A percentile compares a stretch with the other conserved stretches of the same genome.
These are phyloP conservation scores for Colossoma macropomum DNA, from an alignment of 2,113 vertebrate genomes.

Conservation along the genomic window DNA sequence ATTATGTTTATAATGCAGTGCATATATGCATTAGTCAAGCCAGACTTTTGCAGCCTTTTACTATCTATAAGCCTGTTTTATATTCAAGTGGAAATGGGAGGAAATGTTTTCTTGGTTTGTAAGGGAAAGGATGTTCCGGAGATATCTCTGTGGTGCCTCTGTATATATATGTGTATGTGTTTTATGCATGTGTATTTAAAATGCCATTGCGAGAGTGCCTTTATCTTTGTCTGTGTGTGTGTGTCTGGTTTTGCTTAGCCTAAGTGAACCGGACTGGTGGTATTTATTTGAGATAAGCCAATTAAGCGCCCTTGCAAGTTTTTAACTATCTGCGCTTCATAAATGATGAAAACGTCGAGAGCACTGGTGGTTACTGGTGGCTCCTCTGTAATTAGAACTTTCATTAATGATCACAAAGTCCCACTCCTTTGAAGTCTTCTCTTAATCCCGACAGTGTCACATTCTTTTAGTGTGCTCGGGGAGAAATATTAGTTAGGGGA, in stretches of 20 bases:
- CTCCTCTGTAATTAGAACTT: slow-evolving; percentile 73
- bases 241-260: slow-evolving; percentile 51
- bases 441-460: slow-evolving; percentile 71
- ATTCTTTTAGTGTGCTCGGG: slow-evolving; percentile 68
- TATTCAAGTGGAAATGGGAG: background rate
- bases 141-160: slow-evolving; percentile 9
- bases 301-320: slow-evolving; percentile 66
- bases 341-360: slow-evolving; percentile 67
- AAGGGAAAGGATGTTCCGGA: background rate
- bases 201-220: slow-evolving; percentile 7
- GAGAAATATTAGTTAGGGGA: slow-evolving; percentile 63
- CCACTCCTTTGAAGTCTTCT: slow-evolving; percentile 67
- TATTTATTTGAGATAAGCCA: slow-evolving; percentile 64
- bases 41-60: background rate
- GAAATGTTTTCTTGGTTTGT: background rate
- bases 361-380: slow-evolving; percentile 59
- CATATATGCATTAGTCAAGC: background rate
- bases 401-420: slow-evolving; percentile 74
- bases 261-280: slow-evolving; percentile 35
- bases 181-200: slow-evolving; percentile 35
- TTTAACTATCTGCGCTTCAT: slow-evolving; percentile 64
- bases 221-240: slow-evolving; percentile 39
- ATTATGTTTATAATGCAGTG: background rate
- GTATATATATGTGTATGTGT: no score
- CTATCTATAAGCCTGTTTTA: background rate